Base-by-base conservation (phyloP, 2,888 invertebrate species). In the Lithophane ornitopus region DNA sequence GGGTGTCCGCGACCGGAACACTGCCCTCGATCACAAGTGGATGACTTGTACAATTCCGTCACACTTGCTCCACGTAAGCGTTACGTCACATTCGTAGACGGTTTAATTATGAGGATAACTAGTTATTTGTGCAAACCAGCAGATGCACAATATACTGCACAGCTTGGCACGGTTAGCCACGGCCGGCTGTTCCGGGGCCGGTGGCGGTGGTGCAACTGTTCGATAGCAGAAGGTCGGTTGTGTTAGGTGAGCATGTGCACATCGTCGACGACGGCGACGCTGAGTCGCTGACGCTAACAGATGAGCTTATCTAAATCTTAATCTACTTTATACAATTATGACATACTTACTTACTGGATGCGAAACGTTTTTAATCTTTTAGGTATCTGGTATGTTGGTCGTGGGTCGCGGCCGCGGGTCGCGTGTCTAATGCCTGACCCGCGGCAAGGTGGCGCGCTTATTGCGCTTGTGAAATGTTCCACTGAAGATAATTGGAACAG, bases 401-500 rank as follows among this genome's bases (percentile, higher is more conserved):
- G 68, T 49, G 19, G 56, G 80, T 70, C 41, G 69, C 61, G n/a
- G 65, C 4, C 49, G 52, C 56, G 62, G 22, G 22, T 49, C 49
- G 22, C 72, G 74, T 70, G 61, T 46, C 80, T 44, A 74, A 56
- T 62, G 84, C 69, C 14, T 70, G 80, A 66, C 39, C 72, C 49
- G 65, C 59, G 46, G 56, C 81, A 54, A 80, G 75, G 81, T 65
- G 34, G 34, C 75, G 41, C 56, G 54, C n/a, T 16, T n/a, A n/a
- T 6, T 56, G 34, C 65, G 56, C 80, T 84, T 80, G 84, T 58
- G 80, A 49, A 81, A 84, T 69, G 61, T 69, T 73, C 80, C 34
- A 69, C 56, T 81, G 69, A 73, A 56, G 56, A 58, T 69, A 80
- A 84, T 80, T 84, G 74, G 84, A 84, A 81, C 81, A 80, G 66